Percentiles rank a stretch among this genome's conserved stretches.
Evolutionary conservation across 2,888 invertebrate species (phyloP).

Genomic region (Drosophila aldrichi): DNA sequence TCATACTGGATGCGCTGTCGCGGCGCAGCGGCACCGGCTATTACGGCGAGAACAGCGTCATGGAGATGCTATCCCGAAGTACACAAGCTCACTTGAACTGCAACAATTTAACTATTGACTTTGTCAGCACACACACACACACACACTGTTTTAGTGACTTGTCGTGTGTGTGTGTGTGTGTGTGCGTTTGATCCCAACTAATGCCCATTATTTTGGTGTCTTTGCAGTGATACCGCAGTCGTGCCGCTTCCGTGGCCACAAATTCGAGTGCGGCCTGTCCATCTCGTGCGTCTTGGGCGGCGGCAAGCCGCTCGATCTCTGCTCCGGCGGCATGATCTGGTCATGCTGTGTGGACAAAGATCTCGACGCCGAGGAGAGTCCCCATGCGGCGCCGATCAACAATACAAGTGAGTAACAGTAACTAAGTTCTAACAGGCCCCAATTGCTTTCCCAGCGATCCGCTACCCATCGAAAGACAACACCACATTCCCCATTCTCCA

Average conservation of each 20-base stretch:
- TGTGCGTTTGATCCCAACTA: conserved; percentile 35
- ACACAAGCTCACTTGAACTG: conserved; percentile 68
- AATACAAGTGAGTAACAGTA: conserved; percentile 93
- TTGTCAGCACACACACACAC: neutral
- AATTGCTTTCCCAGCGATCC: conserved; percentile 43
- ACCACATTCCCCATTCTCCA: too few relatives aligned
- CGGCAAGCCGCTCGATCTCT: conserved; percentile 94
- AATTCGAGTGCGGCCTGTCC: conserved; percentile 95
- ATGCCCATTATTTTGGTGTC: conserved; percentile 45
- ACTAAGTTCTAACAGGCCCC: conserved; percentile 47
- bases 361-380: conserved; percentile 86
- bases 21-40: conserved; percentile 86
- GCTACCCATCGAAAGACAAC: conserved; percentile 10
- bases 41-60: conserved; percentile 89
- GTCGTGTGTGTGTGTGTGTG: conserved; percentile 1
- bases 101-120: conserved; percentile 2
- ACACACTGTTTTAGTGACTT: neutral
- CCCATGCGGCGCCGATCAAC: conserved; percentile 89
- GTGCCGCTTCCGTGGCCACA: conserved; percentile 93
- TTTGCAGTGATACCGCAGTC: conserved; percentile 95
- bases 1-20: conserved; percentile 90
- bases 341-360: conserved; percentile 95
- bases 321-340: conserved; percentile 97
- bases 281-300: conserved; percentile 96
- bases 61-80: conserved; percentile 95